Evolutionary conservation across 2,113 vertebrate genomes (phyloP), one percentile per base, ranked within the genome.

Genomic region (Tor tambroides): DNA sequence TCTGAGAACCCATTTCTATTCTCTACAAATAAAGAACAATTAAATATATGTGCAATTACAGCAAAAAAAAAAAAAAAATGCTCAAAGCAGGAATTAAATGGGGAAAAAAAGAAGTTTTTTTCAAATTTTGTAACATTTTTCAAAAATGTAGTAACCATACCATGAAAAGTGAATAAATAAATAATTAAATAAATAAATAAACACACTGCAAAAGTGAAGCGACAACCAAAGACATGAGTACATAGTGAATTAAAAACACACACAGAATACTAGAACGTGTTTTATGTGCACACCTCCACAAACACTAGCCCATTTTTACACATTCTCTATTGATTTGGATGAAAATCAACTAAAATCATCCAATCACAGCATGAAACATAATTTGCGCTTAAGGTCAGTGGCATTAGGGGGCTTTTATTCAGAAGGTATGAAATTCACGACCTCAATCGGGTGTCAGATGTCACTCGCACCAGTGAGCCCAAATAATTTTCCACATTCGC

Each of bases 401-500:
- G 35, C 56, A 43, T 80, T 38, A 26, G 23, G 61, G 80, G 43
- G 5, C 19, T 30, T n/a, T 81, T 81, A 65, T 82, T 67, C 38
- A 46, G 21, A 26, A 46, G 26, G 26, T 67, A 82, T 65, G 15
- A 49, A 30, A 67, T 82, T 46, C 61, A 56, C 82, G 84, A 88
- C 35, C 71, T 83, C 61, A 1, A 61, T 67, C 21, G 17, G 9
- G 7, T 84, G 61, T 30, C 51, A 65, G 65, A 71, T 56, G 30
- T n/a, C 82, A 75, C 26, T 82, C 23, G 59, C 56, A 72, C 9
- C 30, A 30, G 8, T 83, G 38, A 63, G 28, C 11, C 63, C 71
- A 82, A 71, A 82, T 83, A 49, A 77, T 81, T 59, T 51, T 59
- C 38, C 85, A 67, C 72, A 72, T 72, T 82, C 69, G 23, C 21